Conservation (phyloP, 2,113 vertebrate genomes). For the Perca fluviatilis region DNA sequence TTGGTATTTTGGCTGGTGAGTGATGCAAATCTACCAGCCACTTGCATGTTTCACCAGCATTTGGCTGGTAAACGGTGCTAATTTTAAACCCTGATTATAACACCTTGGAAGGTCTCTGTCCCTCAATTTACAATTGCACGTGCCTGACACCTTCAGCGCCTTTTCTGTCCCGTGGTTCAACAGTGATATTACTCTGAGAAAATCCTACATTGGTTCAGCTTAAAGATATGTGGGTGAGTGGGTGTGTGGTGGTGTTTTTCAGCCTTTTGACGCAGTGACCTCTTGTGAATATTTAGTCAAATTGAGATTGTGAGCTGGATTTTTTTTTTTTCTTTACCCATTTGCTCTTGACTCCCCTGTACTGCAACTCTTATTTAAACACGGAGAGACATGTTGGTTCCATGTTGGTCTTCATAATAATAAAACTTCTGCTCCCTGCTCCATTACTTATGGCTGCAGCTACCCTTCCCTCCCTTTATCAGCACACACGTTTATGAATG, state of each 20-base stretch:
- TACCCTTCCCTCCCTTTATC: not conserved
- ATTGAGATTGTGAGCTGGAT: conserved; percentile 10
- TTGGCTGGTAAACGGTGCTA: too few species aligned
- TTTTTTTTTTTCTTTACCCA: not conserved
- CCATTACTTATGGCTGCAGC: not conserved
- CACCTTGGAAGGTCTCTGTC: not conserved
- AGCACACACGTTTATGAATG: conserved; percentile 19
- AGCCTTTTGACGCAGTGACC: conserved; percentile 53
- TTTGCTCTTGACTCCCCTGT: conserved; percentile 8
- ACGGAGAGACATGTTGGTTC: not conserved
- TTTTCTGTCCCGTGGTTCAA: conserved; percentile 13
- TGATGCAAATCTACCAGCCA: too few species aligned
- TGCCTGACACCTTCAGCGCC: conserved; percentile 33
- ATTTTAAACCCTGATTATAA: too few species aligned
- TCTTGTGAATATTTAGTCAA: conserved; percentile 49
- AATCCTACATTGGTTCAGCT: conserved; percentile 23
- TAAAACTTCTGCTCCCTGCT: not conserved
- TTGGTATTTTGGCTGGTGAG: too few species aligned
- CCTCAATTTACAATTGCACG: not conserved
- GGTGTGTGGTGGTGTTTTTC: conserved; percentile 7
- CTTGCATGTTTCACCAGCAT: too few species aligned
- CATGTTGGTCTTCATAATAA: not conserved
- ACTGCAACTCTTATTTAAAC: not conserved
- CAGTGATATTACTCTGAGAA: conserved; percentile 24
- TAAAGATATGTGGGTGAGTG: conserved; percentile 25